Conservation (phyloP, 2,888 invertebrate species). For the Pseudococcus viburni region DNA sequence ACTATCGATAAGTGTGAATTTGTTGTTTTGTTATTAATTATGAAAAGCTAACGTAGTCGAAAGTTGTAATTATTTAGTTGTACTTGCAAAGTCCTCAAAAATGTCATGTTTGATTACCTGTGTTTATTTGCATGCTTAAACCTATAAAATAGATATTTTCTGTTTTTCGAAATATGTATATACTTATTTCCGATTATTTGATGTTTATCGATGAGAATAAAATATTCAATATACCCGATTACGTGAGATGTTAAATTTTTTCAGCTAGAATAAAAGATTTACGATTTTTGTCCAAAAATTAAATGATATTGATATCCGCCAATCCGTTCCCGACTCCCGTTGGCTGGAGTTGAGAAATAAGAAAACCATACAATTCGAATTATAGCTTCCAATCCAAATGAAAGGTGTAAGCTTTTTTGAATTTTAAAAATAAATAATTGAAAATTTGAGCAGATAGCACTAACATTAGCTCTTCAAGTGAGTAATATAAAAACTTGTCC, state of each 20-base stretch:
- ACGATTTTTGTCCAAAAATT: background rate
- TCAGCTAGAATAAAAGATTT: background rate
- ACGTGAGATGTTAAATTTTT: background rate
- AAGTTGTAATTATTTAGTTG: background rate
- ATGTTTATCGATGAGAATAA: background rate
- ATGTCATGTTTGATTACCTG: background rate
- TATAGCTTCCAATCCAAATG: no score
- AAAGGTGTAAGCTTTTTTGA: no score
- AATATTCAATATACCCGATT: background rate
- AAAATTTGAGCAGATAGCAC: no score
- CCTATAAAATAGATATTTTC: background rate
- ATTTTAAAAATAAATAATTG: no score
- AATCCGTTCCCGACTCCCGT: no score
- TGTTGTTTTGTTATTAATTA: background rate
- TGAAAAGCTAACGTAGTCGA: background rate
- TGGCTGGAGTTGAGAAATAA: no score
- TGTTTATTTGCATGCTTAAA: background rate
- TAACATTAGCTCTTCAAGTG: background rate
- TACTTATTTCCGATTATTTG: background rate
- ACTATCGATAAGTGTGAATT: constrained; percentile 19
- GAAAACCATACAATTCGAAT: no score
- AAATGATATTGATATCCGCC: no score
- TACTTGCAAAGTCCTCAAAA: background rate
- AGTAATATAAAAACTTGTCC: background rate
- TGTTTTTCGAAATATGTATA: background rate